phyloP scores from a whole-genome alignment of 1,140 invertebrate genomes.

The Heliconius melpomene region DNA sequence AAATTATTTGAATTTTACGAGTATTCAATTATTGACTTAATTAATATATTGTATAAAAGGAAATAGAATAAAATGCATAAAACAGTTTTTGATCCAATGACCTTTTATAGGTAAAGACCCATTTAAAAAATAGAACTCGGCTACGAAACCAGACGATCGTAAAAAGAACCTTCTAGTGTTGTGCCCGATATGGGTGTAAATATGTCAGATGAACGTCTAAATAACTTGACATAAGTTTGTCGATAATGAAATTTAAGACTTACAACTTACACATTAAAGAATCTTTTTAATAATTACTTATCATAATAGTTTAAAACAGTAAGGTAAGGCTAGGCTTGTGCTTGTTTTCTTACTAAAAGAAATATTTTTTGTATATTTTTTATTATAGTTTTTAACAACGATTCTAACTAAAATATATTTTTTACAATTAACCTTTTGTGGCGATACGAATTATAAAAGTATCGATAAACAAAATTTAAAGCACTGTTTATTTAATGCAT shows the following conservation, averaged over 20 bases:
- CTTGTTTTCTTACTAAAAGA: no score
- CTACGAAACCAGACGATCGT: slow-evolving; percentile 66
- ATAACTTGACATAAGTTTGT: neutral
- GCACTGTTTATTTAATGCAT: slow-evolving; percentile 69
- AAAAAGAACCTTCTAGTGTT: slow-evolving; percentile 65
- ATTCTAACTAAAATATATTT: no score
- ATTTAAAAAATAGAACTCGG: slow-evolving; percentile 74
- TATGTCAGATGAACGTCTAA: slow-evolving; percentile 38
- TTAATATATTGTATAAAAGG: neutral
- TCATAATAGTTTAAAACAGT: neutral
- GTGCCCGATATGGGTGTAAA: slow-evolving; percentile 17
- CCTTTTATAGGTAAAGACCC: slow-evolving; percentile 69
- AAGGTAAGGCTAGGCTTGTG: neutral
- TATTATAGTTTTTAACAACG: no score
- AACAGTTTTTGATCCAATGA: slow-evolving; percentile 56
- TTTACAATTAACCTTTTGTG: neutral
- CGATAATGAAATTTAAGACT: slow-evolving; percentile 4
- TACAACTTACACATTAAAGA: neutral
- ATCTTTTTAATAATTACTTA: neutral
- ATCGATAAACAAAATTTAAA: slow-evolving; percentile 35
- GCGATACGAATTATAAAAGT: neutral
- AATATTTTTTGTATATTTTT: no score
- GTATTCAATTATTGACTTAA: no score
- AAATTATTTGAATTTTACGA: neutral
- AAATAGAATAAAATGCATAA: neutral